phyloP scores from a whole-genome alignment of 2,888 invertebrate species.

The Microplitis deprimator region DNA sequence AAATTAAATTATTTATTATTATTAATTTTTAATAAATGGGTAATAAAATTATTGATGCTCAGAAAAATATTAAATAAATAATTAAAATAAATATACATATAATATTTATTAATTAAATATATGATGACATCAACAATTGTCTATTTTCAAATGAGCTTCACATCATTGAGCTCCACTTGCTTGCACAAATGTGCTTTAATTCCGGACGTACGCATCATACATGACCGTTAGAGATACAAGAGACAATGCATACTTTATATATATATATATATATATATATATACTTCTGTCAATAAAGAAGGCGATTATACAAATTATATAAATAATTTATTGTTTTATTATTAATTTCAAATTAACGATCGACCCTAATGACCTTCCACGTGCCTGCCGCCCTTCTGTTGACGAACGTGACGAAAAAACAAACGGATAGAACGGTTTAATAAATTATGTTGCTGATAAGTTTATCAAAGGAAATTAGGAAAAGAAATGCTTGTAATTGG shows the following conservation, averaged over 20 bases:
- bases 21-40: background rate
- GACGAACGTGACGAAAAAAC: background rate
- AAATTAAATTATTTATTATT: background rate
- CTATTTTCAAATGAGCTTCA: conserved; percentile 19
- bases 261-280: background rate
- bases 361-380: background rate
- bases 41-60: no score
- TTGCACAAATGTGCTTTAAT: conserved; percentile 40
- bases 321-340: no score
- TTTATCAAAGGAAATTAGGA: background rate
- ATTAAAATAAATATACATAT: no score
- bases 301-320: no score
- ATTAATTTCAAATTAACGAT: background rate
- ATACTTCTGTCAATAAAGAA: background rate
- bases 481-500: background rate
- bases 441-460: background rate
- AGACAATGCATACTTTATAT: conserved; percentile 24
- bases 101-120: background rate
- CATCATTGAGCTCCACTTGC: conserved; percentile 39
- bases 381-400: background rate
- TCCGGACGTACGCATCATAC: conserved; percentile 24
- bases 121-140: conserved; percentile 32
- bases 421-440: background rate
- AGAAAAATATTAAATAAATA: no score
- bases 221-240: background rate